Percentiles rank a stretch among this genome's conserved stretches.
Evolutionary conservation across 2,797 vertebrate genomes (phyloP).

Genomic region (Leptodactylus fallax): DNA sequence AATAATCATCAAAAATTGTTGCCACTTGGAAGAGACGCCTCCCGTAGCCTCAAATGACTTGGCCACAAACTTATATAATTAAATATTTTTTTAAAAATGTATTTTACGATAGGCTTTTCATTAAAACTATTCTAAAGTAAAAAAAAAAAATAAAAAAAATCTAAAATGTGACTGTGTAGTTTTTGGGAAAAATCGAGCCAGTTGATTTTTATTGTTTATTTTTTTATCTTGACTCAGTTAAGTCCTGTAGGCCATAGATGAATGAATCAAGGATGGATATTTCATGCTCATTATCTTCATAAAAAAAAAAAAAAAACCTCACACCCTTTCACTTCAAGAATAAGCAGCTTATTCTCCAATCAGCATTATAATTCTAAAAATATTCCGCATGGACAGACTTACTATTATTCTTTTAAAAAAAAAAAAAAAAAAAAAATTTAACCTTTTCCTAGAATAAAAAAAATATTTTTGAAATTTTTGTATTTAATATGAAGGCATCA

Average conservation of each 20-base stretch:
- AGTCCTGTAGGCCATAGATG: constrained; percentile 3
- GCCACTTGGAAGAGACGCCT: no score
- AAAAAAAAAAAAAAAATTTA: no score
- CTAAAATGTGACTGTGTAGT: no score
- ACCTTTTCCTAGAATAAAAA: no score
- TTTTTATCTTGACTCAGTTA: neutral
- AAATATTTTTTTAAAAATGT: no score
- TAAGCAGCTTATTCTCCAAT: neutral
- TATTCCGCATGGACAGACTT: no score
- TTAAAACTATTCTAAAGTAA: constrained; percentile 69
- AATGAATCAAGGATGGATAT: constrained; percentile 42
- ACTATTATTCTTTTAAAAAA: no score
- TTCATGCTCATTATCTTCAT: constrained; percentile 37
- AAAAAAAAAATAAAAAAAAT: neutral
- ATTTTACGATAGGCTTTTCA: no score
- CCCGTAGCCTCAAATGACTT: no score
- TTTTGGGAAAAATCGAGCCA: neutral
- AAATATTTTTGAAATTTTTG: no score
- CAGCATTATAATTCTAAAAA: neutral
- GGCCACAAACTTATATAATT: no score
- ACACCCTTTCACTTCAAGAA: constrained; percentile 31
- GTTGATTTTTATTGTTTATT: constrained; percentile 4
- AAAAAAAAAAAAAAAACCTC: neutral
- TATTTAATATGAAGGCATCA: no score
- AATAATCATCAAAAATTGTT: constrained; percentile 71